Evolutionary conservation across 1,140 invertebrate species (phyloP).

Genomic region (Pseudomyrmex dendroicus): DNA sequence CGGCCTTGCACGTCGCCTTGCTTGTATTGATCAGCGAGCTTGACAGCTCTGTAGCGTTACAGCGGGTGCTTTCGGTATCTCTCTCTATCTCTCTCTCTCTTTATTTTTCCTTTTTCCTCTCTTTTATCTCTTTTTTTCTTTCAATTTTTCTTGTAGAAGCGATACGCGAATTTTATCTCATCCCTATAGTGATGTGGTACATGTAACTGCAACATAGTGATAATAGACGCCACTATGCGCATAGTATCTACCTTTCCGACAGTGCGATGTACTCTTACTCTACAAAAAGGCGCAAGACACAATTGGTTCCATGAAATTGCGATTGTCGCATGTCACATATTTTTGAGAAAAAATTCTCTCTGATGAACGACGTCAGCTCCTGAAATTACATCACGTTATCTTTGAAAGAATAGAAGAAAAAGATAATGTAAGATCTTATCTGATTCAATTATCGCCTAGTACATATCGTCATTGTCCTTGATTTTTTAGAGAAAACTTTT

Average conservation of each 20-base stretch:
- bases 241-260: constrained; percentile 43
- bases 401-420: too few relatives aligned
- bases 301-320: constrained; percentile 44
- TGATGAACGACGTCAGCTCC: not conserved
- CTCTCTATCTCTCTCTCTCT: constrained; percentile 29
- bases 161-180: not conserved
- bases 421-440: too few relatives aligned
- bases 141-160: too few relatives aligned
- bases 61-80: constrained; percentile 67
- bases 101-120: not conserved
- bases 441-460: too few relatives aligned
- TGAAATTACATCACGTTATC: too few relatives aligned
- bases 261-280: constrained; percentile 49
- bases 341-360: constrained; percentile 38
- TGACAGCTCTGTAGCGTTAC: constrained; percentile 80
- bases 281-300: constrained; percentile 46
- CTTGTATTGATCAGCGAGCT: constrained; percentile 83
- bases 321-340: constrained; percentile 31
- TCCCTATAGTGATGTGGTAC: not conserved
- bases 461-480: constrained; percentile 14
- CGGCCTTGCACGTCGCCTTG: constrained; percentile 83
- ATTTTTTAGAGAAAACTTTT: constrained; percentile 28
- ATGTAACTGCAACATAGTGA: too few relatives aligned
- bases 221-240: constrained; percentile 42
- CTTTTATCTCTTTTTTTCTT: too few relatives aligned